These are phyloP conservation scores for Cavia porcellus DNA, from an alignment of 2,113 vertebrate genomes.

Conservation along the genomic window DNA sequence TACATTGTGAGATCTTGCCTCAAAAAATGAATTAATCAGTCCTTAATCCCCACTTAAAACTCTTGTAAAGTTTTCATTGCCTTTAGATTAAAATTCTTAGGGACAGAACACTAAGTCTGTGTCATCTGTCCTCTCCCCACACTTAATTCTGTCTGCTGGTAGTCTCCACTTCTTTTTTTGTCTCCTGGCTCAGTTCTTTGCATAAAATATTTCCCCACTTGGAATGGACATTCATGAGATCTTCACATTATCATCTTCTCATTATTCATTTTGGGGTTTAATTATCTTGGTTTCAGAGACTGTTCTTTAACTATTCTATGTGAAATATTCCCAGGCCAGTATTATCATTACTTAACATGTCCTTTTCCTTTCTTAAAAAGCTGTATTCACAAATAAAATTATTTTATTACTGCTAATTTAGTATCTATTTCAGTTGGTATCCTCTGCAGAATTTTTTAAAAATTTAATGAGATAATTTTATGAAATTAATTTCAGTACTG, in stretches of 20 bases:
- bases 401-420: not conserved
- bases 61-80: not conserved
- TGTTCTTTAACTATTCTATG: not conserved
- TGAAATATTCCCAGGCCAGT: not conserved
- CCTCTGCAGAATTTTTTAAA: not conserved
- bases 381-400: not conserved
- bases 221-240: not conserved
- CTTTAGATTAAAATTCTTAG: not conserved
- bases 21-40: not conserved
- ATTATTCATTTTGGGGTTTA: not conserved
- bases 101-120: accelerated
- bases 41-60: not conserved
- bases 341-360: not conserved
- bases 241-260: not conserved
- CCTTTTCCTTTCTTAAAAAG: not conserved
- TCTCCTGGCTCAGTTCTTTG: not conserved
- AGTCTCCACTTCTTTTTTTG: not conserved
- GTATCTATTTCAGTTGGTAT: not conserved
- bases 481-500: not conserved
- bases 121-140: not conserved
- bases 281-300: not conserved
- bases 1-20: not conserved
- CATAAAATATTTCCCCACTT: not conserved
- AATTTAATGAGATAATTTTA: not conserved
- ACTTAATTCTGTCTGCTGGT: not conserved